Evolutionary conservation across 2,113 vertebrate species (phyloP).

Genomic region (cat (Felis catus)): DNA sequence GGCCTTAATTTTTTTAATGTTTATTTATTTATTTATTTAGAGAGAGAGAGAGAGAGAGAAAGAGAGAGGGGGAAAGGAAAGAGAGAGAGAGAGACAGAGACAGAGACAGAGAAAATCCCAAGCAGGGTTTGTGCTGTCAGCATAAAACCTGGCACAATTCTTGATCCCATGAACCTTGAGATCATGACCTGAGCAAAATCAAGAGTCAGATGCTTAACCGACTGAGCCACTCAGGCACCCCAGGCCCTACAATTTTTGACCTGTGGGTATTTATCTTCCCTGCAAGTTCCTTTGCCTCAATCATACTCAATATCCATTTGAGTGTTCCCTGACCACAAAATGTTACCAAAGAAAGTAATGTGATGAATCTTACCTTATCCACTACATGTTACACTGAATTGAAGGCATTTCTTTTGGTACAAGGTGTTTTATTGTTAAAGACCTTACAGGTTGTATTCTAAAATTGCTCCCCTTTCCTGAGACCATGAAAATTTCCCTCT

Average conservation of each 20-base stretch:
- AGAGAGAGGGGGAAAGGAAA: too few relatives aligned
- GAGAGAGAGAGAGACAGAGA: too few relatives aligned
- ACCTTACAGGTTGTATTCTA: neutral
- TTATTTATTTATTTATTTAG: too few relatives aligned
- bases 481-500: neutral
- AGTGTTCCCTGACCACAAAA: neutral
- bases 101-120: too few relatives aligned
- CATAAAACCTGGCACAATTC: too few relatives aligned
- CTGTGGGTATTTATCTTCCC: neutral
- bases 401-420: neutral
- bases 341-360: neutral
- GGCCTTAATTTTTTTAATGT: too few relatives aligned
- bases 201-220: too few relatives aligned
- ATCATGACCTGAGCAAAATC: too few relatives aligned
- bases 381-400: neutral
- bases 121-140: too few relatives aligned
- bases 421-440: neutral
- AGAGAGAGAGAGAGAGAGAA: too few relatives aligned
- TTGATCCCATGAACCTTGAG: too few relatives aligned
- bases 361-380: neutral
- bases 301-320: neutral
- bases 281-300: neutral
- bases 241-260: neutral
- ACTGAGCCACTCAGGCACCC: too few relatives aligned
- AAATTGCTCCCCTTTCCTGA: neutral